phyloP scores from a whole-genome alignment of 2,797 vertebrate genomes.

The Mycteria americana region DNA sequence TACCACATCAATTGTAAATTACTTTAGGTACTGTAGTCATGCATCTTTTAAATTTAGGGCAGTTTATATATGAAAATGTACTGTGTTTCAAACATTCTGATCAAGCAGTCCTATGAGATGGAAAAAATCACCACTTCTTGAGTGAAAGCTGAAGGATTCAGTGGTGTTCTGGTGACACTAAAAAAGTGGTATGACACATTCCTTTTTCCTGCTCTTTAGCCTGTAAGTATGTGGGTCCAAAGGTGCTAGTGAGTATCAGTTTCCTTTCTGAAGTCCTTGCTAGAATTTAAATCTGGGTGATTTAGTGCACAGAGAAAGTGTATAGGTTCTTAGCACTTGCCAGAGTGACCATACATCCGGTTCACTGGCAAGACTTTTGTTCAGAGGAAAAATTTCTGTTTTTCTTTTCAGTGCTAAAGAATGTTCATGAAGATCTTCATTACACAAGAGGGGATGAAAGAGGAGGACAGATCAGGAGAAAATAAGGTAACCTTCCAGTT shows the following conservation, averaged over 20 bases:
- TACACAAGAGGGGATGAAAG: neutral
- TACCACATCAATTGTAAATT: neutral
- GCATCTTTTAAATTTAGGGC: neutral
- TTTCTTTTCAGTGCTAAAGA: neutral
- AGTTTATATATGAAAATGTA: neutral
- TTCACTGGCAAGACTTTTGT: neutral
- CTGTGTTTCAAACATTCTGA: neutral
- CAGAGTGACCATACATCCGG: neutral
- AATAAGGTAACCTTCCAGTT: neutral
- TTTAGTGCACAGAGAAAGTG: neutral
- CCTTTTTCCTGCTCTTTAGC: neutral
- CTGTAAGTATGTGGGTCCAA: neutral
- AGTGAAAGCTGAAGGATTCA: neutral
- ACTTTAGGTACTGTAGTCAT: neutral
- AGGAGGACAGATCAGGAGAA: neutral
- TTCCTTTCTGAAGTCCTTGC: neutral
- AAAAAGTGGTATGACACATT: neutral
- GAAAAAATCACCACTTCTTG: neutral
- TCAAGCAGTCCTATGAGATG: neutral
- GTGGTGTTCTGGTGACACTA: neutral
- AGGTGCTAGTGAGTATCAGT: neutral
- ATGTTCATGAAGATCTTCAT: neutral
- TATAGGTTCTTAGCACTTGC: neutral
- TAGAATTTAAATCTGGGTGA: neutral
- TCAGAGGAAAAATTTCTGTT: neutral